A percentile compares a stretch with the other conserved stretches of the same genome.
These are phyloP conservation scores for Chitala chitala DNA, from an alignment of 2,113 vertebrate genomes.

Conservation along the genomic window DNA sequence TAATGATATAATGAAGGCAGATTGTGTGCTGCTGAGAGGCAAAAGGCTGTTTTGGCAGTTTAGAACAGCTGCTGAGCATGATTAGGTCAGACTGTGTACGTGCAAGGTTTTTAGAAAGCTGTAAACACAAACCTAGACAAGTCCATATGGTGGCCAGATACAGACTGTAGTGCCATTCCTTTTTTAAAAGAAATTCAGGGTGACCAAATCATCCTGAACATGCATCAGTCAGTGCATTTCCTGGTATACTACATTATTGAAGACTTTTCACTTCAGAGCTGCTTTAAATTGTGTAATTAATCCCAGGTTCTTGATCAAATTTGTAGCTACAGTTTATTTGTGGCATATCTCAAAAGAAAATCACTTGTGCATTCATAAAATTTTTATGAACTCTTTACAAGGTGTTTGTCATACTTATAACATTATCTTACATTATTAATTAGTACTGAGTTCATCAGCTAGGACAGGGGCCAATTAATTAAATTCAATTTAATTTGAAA, in stretches of 20 bases:
- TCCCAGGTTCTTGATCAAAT: slow-evolving; percentile 23
- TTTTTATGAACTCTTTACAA: no score
- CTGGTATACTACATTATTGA: background rate
- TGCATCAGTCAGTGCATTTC: slow-evolving; percentile 30
- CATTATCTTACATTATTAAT: no score
- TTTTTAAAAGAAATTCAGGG: background rate
- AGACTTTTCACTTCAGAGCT: background rate
- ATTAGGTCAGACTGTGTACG: background rate
- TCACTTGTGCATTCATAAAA: no score
- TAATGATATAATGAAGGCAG: slow-evolving; percentile 16
- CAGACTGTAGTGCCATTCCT: background rate
- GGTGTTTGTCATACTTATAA: no score
- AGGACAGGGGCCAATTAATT: no score
- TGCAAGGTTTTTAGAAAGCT: background rate
- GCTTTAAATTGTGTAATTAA: slow-evolving; percentile 4
- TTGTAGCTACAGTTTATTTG: slow-evolving; percentile 29
- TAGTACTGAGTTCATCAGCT: no score
- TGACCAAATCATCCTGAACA: slow-evolving; percentile 13
- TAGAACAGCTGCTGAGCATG: background rate
- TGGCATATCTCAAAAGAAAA: slow-evolving; percentile 29
- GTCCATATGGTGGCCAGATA: slow-evolving; percentile 12
- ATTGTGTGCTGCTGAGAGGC: slow-evolving; percentile 9
- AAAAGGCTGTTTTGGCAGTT: background rate
- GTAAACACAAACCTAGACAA: background rate
- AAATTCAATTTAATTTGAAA: no score